phyloP scores from a whole-genome alignment of 2,113 vertebrate species.

The Gambusia holbrooki region DNA sequence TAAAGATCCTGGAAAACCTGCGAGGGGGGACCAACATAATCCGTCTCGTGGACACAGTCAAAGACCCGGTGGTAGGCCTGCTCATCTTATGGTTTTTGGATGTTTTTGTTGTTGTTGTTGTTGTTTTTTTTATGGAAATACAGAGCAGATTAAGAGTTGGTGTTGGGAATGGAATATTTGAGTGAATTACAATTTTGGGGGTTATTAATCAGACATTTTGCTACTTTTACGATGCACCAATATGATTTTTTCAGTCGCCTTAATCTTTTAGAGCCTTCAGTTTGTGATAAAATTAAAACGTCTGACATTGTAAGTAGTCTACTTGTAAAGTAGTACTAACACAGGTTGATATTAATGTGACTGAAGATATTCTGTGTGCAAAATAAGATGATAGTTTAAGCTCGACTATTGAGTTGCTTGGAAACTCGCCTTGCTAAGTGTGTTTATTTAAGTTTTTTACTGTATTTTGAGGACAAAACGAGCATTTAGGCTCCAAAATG shows the following conservation, averaged over 20 bases:
- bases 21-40: conserved; percentile 98
- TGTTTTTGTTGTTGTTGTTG: too few relatives aligned
- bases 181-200: background rate
- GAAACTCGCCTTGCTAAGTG: too few relatives aligned
- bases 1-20: conserved; percentile 98
- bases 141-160: background rate
- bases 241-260: background rate
- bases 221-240: background rate
- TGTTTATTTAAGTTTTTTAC: background rate
- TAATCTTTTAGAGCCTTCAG: background rate
- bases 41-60: conserved; percentile 96
- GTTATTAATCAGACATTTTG: too few relatives aligned
- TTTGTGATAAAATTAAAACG: background rate
- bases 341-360: too few relatives aligned
- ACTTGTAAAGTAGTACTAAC: too few relatives aligned
- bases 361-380: too few relatives aligned
- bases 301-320: too few relatives aligned
- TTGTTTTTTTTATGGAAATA: background rate
- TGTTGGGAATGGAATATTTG: background rate
- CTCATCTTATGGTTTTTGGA: background rate
- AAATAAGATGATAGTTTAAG: too few relatives aligned
- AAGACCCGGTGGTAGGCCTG: conserved; percentile 94
- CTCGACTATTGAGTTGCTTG: too few relatives aligned
- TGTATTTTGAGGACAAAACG: background rate
- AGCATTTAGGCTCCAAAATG: too few relatives aligned